A percentile compares a stretch with the other conserved stretches of the same genome.
phyloP scores from a whole-genome alignment of 2,113 vertebrate genomes.

The Chamaetylas fuelleborni region DNA sequence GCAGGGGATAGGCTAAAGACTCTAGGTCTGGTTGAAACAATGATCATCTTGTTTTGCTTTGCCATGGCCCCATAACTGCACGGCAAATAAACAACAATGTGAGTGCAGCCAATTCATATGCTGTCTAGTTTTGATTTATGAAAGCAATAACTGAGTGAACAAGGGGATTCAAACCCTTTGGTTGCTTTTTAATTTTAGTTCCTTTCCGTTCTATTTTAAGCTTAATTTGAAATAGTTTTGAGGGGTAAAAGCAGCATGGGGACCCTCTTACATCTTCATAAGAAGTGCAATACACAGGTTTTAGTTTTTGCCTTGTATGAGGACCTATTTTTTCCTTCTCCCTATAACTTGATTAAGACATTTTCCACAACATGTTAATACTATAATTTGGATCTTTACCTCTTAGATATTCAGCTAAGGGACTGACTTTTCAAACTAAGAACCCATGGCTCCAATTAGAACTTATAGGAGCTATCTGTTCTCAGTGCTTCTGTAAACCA shows the following conservation, averaged over 20 bases:
- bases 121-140: slow-evolving; percentile 55
- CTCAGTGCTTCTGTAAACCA: background rate
- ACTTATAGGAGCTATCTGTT: background rate
- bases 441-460: background rate
- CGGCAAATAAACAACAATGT: slow-evolving; percentile 21
- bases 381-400: background rate
- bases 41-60: slow-evolving; percentile 36
- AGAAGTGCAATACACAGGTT: background rate
- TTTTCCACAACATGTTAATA: background rate
- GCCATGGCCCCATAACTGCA: background rate
- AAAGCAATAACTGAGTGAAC: background rate
- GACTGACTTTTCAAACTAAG: background rate
- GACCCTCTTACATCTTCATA: background rate
- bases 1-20: background rate
- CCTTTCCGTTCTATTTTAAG: slow-evolving; percentile 17
- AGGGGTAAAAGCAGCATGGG: background rate
- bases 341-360: background rate
- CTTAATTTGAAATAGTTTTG: slow-evolving; percentile 33
- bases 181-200: slow-evolving; percentile 32
- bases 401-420: background rate
- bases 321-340: background rate
- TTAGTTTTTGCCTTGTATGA: background rate
- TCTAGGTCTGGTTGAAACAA: background rate
- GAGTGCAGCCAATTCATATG: slow-evolving; percentile 20
- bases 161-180: slow-evolving; percentile 10